These are phyloP conservation scores for Andrena chrysosceles DNA, from an alignment of 2,888 invertebrate species.

Conservation along the genomic window DNA sequence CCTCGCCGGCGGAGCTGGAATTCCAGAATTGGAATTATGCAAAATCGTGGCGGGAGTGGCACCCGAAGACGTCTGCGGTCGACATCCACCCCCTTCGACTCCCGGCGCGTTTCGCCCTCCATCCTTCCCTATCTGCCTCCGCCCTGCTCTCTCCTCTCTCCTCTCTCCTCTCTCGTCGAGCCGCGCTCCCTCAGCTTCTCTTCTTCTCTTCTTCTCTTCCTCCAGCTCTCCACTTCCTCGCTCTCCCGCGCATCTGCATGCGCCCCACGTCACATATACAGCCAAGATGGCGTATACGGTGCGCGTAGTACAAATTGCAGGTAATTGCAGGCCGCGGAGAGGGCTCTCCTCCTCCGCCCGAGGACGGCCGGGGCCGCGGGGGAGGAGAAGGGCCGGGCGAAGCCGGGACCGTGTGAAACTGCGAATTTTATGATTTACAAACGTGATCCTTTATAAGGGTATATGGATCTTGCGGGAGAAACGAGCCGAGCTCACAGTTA, in stretches of 20 bases:
- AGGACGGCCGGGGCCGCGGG: conserved; percentile 15
- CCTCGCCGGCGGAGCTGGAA: background rate
- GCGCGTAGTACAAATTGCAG: conserved; percentile 79
- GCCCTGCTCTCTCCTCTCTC: background rate
- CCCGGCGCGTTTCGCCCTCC: conserved; percentile 10
- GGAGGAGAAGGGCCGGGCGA: conserved; percentile 45
- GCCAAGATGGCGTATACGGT: conserved; percentile 73
- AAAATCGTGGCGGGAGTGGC: background rate
- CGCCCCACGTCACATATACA: conserved; percentile 58
- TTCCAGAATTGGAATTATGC: background rate
- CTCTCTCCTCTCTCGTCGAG: background rate
- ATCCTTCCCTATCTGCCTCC: conserved; percentile 2
- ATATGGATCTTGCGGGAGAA: conserved; percentile 53
- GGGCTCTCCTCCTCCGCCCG: conserved; percentile 43
- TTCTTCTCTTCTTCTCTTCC: conserved; percentile 24
- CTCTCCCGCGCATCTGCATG: conserved; percentile 61
- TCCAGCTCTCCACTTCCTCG: conserved; percentile 1
- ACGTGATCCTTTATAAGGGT: conserved; percentile 72
- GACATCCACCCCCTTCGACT: conserved; percentile 40
- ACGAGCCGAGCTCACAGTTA: conserved; percentile 38
- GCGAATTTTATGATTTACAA: conserved; percentile 80
- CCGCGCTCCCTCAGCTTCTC: conserved; percentile 6
- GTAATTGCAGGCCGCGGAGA: conserved; percentile 76
- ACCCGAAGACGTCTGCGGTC: background rate
- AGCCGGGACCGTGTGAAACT: conserved; percentile 79